phyloP scores from a whole-genome alignment of 2,888 invertebrate species.

The Apamea monoglypha region DNA sequence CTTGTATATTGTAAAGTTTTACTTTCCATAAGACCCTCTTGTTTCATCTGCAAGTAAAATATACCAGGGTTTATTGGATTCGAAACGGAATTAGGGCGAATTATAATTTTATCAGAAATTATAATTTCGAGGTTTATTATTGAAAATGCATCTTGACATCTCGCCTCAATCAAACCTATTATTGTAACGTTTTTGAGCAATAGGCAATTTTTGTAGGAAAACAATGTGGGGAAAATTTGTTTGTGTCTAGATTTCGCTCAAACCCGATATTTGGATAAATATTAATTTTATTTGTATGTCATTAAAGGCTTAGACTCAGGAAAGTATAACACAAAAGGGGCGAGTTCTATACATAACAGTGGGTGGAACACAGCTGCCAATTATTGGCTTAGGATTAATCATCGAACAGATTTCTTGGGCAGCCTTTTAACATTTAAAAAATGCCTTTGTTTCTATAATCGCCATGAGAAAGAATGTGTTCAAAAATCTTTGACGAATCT shows the following conservation, averaged over 20 bases:
- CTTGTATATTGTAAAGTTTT: conserved; percentile 22
- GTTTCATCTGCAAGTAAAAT: conserved; percentile 45
- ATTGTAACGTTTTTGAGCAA: background rate
- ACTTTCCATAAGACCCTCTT: conserved; percentile 18
- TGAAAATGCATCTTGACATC: background rate
- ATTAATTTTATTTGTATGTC: background rate
- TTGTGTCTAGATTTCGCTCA: background rate
- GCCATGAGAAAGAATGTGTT: background rate
- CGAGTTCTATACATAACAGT: background rate
- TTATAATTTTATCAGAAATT: background rate
- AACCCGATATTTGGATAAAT: background rate
- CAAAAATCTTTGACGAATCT: background rate
- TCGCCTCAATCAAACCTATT: background rate
- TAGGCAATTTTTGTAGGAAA: background rate
- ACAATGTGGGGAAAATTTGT: background rate
- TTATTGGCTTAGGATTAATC: background rate
- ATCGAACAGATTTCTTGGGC: background rate
- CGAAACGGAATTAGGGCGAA: background rate
- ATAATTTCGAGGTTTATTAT: too few species aligned
- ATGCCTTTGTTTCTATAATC: background rate
- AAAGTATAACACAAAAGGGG: background rate
- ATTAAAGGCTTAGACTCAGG: background rate
- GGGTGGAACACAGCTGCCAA: background rate
- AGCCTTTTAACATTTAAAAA: background rate
- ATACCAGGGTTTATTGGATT: background rate